Base-by-base conservation (phyloP, 2,113 vertebrate species). In the Oreotrochilus melanogaster region DNA sequence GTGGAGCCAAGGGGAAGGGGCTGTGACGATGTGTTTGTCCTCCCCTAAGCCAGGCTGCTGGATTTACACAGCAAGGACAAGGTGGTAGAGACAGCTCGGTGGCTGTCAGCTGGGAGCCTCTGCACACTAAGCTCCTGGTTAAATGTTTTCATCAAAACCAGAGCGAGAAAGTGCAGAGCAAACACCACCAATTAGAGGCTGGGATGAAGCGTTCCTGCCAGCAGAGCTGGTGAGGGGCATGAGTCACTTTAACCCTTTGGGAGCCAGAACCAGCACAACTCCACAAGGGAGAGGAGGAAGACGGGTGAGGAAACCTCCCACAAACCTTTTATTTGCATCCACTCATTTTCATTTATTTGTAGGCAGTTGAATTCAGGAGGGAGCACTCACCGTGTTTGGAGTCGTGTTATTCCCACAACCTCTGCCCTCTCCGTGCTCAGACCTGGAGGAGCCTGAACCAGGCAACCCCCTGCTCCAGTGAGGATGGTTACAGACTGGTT, bases 81-180 rank as follows among this genome's bases (percentile, higher is more conserved):
- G 35, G 31, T 23, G 71, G 91, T 50, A 70, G 81, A 92, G 93
- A 31, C 89, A 76, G 87, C 2, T 10, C 14, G 6, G 92, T 18
- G 25, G 82, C 88, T 90, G 92, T 94, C 90, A 96, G 94, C 86
- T 93, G 95, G 94, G 86, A 95, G 93, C 88, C 92, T 86, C 94
- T 78, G 85, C 85, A 57, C 75, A 24, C 93, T 92, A 73, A 96
- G 94, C 90, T 96, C 75, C 93, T 79, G 92, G 93, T 96, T 94
- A 95, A 96, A 96, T 94, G 94, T 95, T 96, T 96, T 96, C 94
- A 97, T 97, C 95, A 96, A 96, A 96, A 96, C 92, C 95, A 94
- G 93, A 94, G 24, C 14, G 57, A 97, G 95, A 96, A 96, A 97
- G 90, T 92, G 90, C 94, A 96, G 92, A 90, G 85, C 96, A 96